These are phyloP conservation scores for Okamejei kenojei DNA, from an alignment of 2,797 vertebrate species.

Conservation along the genomic window DNA sequence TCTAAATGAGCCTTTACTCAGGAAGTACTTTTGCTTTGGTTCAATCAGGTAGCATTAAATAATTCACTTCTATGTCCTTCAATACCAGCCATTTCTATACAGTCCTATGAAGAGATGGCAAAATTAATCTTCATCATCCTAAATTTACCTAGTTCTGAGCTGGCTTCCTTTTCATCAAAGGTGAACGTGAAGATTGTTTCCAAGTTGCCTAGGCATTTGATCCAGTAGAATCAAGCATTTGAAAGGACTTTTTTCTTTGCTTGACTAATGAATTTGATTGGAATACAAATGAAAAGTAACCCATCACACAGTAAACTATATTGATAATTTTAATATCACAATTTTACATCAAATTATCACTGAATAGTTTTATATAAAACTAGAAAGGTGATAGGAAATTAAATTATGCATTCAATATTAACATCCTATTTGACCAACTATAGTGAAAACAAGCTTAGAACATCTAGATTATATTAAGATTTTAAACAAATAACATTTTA, in stretches of 20 bases:
- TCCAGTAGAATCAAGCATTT: not conserved
- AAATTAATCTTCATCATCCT: not conserved
- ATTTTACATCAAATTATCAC: constrained; percentile 5
- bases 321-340: constrained; percentile 28
- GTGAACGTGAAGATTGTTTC: not conserved
- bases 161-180: not conserved
- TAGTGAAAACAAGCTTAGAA: not conserved
- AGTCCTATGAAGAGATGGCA: not conserved
- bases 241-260: not conserved
- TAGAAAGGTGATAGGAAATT: constrained; percentile 11
- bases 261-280: not conserved
- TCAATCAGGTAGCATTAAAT: not conserved
- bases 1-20: not conserved
- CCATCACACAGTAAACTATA: not conserved
- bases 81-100: not conserved
- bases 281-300: not conserved
- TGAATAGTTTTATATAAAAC: not conserved
- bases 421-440: not conserved
- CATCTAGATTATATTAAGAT: not conserved
- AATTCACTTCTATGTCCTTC: not conserved
- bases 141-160: not conserved
- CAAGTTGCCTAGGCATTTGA: not conserved
- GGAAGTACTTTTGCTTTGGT: not conserved
- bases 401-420: not conserved
- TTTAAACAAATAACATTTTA: constrained; percentile 4